These are phyloP conservation scores for Leucoraja ocellata DNA, from an alignment of 2,797 vertebrate genomes.

Conservation along the genomic window DNA sequence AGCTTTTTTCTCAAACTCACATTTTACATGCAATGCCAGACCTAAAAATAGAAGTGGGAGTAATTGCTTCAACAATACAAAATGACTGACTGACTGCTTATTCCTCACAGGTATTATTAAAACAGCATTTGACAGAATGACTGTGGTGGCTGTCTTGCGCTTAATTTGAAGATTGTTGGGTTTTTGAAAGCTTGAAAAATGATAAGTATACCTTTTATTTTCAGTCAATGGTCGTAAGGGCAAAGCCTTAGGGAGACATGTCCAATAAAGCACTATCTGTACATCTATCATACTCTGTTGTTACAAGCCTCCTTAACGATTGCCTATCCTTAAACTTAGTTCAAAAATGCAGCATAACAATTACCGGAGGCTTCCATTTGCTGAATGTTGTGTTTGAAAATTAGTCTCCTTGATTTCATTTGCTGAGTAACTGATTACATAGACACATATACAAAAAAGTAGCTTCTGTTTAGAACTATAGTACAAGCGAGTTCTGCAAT, in stretches of 20 bases:
- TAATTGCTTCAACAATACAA: constrained; percentile 26
- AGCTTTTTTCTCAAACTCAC: background rate
- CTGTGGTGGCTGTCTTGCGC: background rate
- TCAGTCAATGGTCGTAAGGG: background rate
- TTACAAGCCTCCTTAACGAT: background rate
- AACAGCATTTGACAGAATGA: background rate
- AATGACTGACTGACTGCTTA: constrained; percentile 2
- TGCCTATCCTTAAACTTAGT: background rate
- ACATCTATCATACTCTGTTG: constrained; percentile 4
- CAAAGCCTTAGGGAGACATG: constrained; percentile 28
- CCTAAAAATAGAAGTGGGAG: constrained; percentile 27
- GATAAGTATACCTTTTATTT: constrained; percentile 18
- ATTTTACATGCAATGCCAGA: background rate
- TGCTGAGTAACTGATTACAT: background rate
- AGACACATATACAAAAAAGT: background rate
- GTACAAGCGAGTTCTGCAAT: background rate
- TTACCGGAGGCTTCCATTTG: background rate
- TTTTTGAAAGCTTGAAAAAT: constrained; percentile 25
- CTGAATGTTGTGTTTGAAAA: background rate
- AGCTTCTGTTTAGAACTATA: background rate
- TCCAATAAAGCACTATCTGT: background rate
- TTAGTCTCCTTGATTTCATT: background rate
- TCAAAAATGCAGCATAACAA: background rate
- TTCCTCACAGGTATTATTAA: constrained; percentile 26
- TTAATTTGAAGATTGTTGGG: constrained; percentile 29